A percentile compares a stretch with the other conserved stretches of the same genome.
phyloP scores from a whole-genome alignment of 92 coral and sea anemone species.

The Palythoa grandis region DNA sequence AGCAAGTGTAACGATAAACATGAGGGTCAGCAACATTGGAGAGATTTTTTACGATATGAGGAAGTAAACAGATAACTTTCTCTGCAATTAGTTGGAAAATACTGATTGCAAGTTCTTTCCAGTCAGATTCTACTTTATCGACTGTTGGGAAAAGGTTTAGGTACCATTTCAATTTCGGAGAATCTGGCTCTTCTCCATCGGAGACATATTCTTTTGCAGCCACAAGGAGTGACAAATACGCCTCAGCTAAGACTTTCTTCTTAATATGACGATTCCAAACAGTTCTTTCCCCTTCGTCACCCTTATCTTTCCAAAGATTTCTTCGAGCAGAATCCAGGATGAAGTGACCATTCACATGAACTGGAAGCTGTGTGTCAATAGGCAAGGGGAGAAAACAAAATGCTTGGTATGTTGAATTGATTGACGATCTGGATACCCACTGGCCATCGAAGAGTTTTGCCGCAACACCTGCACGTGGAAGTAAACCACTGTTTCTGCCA shows the following conservation, averaged over 20 bases:
- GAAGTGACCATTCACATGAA: constrained; percentile 95
- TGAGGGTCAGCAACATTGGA: not conserved
- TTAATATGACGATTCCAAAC: constrained; percentile 79
- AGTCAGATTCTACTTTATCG: constrained; percentile 5
- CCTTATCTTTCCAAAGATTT: constrained; percentile 79
- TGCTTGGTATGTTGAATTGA: constrained; percentile 36
- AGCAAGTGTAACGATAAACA: constrained; percentile 10
- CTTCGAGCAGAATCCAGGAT: constrained; percentile 87
- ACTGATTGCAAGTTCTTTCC: constrained; percentile 32
- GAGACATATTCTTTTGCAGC: constrained; percentile 62
- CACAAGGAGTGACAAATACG: constrained; percentile 62
- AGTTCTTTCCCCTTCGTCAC: constrained; percentile 50
- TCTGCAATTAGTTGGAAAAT: constrained; percentile 18
- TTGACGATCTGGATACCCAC: not conserved
- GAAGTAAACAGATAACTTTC: constrained; percentile 6
- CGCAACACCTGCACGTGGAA: constrained; percentile 94
- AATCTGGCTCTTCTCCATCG: constrained; percentile 18
- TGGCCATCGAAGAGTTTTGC: constrained; percentile 54
- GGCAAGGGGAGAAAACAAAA: constrained; percentile 90
- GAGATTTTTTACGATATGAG: not conserved
- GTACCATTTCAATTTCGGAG: not conserved
- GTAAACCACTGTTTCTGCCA: constrained; percentile 71
- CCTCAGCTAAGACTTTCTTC: constrained; percentile 69
- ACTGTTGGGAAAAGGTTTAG: constrained; percentile 29
- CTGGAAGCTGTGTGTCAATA: constrained; percentile 71